These are phyloP conservation scores for Rallus crepitans DNA, from an alignment of 2,797 vertebrate species.

Conservation along the genomic window DNA sequence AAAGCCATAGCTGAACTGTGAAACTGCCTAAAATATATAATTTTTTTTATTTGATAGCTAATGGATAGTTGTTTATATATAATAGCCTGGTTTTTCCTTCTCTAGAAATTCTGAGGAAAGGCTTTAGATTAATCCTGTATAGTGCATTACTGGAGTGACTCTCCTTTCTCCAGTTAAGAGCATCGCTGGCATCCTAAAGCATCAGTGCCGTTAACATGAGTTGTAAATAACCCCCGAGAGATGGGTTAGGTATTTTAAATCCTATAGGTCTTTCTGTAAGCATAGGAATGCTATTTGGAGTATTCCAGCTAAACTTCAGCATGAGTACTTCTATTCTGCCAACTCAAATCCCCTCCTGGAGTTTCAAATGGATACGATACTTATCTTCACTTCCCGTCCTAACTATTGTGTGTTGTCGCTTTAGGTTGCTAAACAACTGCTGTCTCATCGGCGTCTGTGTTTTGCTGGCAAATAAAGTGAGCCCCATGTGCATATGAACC, in stretches of 20 bases:
- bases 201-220: background rate
- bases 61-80: background rate
- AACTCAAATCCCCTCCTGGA: constrained; percentile 46
- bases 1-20: background rate
- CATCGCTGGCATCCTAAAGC: background rate
- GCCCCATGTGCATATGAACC: background rate
- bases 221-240: constrained; percentile 17
- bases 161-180: background rate
- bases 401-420: constrained; percentile 40
- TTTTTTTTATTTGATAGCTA: background rate
- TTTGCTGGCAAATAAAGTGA: background rate
- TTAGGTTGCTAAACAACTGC: constrained; percentile 69
- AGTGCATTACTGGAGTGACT: background rate
- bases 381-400: constrained; percentile 42
- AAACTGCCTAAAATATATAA: background rate
- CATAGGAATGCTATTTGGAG: background rate
- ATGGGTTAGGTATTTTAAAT: constrained; percentile 23
- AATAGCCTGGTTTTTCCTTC: background rate
- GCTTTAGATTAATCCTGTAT: background rate
- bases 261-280: constrained; percentile 37
- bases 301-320: constrained; percentile 56
- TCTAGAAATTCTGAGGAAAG: background rate
- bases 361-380: constrained; percentile 51
- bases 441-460: constrained; percentile 26
- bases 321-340: constrained; percentile 16